Percentiles rank a stretch among this genome's conserved stretches.
Conservation (phyloP, 2,113 vertebrate species). For the Isurus oxyrinchus region DNA sequence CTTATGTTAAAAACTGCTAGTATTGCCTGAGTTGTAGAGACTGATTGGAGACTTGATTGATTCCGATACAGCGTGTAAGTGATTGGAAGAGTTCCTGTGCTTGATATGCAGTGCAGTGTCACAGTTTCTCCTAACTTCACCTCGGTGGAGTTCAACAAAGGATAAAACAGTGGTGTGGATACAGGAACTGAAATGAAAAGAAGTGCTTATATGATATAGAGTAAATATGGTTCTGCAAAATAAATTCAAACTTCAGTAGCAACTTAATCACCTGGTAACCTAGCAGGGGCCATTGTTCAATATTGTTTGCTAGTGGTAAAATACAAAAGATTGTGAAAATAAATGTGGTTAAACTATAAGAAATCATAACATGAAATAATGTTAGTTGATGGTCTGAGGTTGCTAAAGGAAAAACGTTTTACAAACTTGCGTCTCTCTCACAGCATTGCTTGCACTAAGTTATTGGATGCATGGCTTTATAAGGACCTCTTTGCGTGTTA, state of each 20-base stretch:
- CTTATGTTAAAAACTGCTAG: background rate
- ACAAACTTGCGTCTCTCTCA: background rate
- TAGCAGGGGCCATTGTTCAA: background rate
- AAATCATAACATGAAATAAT: background rate
- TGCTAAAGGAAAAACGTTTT: background rate
- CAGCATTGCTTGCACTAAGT: background rate
- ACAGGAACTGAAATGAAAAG: slow-evolving; percentile 31
- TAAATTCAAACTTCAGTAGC: background rate
- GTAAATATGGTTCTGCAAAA: background rate
- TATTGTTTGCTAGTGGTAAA: background rate
- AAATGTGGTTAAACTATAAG: background rate
- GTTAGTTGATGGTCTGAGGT: background rate
- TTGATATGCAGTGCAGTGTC: slow-evolving; percentile 13
- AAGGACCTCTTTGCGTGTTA: background rate
- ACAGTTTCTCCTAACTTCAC: background rate
- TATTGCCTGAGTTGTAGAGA: background rate
- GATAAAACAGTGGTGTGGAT: background rate
- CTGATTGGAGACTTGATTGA: background rate
- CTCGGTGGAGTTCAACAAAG: background rate
- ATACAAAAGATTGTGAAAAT: background rate
- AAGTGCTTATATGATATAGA: background rate
- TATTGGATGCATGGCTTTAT: background rate
- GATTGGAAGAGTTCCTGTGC: slow-evolving; percentile 25
- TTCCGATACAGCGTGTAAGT: slow-evolving; percentile 14
- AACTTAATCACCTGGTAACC: background rate